Evolutionary conservation across 2,888 invertebrate genomes (phyloP), one percentile per base, ranked within the genome.

Genomic region (Chrysodeixis includens): DNA sequence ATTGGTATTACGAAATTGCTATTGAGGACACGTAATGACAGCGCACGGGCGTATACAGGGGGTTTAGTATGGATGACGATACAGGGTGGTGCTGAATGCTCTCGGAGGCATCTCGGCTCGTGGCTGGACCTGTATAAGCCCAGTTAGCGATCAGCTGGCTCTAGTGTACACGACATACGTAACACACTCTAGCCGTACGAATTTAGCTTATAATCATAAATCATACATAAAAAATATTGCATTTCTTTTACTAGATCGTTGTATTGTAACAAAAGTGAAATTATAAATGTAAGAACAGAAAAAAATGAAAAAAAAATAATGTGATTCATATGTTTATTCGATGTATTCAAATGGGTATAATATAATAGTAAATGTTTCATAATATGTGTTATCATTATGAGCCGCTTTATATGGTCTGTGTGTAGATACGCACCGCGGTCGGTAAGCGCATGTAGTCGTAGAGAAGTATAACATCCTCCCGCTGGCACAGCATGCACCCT

Each of bases 301-400:
- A 86, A 84, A 83, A 76, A 63, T 65, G 81, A 76, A 80, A 84
- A 86, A 84, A 88, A 86, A 78, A 80, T 83, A 92, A 92, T 92
- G 92, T 92, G 92, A 91, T 92, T 92, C 91, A 90, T 88, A 88
- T 85, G 83, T 85, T 88, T 89, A 89, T 88, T 88, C 78, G 76
- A 63, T 76, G 59, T 71, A 69, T 62, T 73, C 68, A 64, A 62
- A 73, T 67, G 55, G 59, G 58, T 58, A 69, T 51, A 56, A 55
- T 68, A 77, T 74, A 81, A 72, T 61, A 72, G 67, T 80, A 71
- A 72, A 80, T 80, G 79, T 83, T 77, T 78, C 79, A 80, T 87
- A 85, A 82, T 79, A 75, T 74, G 70, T 63, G 74, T 66, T 71
- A n/a, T n/a, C n/a, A n/a, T n/a, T n/a, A 59, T 64, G 56, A 55